Evolutionary conservation across 2,797 vertebrate genomes (phyloP).

Genomic region (Cercopithecus diana): DNA sequence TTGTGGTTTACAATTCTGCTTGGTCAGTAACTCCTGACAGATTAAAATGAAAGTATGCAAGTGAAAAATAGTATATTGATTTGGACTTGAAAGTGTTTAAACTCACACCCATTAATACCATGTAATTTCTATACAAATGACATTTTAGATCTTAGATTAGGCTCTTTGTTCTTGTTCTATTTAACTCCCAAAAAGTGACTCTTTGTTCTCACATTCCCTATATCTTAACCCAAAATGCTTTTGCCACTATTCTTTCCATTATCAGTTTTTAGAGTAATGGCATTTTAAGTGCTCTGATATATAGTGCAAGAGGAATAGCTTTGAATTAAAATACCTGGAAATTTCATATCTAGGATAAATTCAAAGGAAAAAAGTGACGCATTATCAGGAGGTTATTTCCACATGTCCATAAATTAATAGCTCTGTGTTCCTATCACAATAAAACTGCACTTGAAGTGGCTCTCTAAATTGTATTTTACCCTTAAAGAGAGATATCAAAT

Average conservation of each 20-base stretch:
- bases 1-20: neutral
- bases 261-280: slow-evolving; percentile 13
- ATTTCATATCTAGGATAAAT: neutral
- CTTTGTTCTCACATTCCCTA: neutral
- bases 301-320: slow-evolving; percentile 31
- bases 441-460: neutral
- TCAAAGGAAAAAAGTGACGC: slow-evolving; percentile 13
- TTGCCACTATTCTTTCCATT: neutral
- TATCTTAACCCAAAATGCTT: neutral
- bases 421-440: neutral
- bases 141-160: neutral
- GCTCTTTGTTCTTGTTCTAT: neutral
- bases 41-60: slow-evolving; percentile 11
- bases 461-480: slow-evolving; percentile 1
- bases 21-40: neutral
- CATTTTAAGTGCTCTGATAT: slow-evolving; percentile 57
- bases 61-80: neutral
- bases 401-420: neutral
- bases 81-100: neutral
- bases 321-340: slow-evolving; percentile 49
- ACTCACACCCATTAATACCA: neutral
- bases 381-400: slow-evolving; percentile 50
- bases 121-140: neutral
- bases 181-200: neutral
- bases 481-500: slow-evolving; percentile 7